Conservation (phyloP, 92 coral and sea anemone genomes). For the Phenganax stokvisi region DNA sequence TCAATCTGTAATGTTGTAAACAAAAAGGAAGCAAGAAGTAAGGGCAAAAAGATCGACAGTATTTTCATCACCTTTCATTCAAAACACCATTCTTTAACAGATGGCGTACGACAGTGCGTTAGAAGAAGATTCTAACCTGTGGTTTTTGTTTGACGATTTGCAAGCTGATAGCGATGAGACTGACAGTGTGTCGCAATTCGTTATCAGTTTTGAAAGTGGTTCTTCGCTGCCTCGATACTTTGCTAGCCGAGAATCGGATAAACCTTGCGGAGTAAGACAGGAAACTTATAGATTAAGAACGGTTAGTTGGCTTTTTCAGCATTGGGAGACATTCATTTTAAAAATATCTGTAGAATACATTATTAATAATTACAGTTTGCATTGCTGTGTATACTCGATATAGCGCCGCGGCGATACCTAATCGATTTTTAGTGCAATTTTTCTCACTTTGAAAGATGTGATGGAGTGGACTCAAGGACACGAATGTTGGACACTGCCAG, state of each 20-base stretch:
- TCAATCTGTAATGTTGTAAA: no score
- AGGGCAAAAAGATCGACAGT: background rate
- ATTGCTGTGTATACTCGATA: no score
- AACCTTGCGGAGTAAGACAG: background rate
- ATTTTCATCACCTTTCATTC: background rate
- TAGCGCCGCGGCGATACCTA: background rate
- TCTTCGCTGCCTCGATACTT: conserved; percentile 8
- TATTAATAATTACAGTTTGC: background rate
- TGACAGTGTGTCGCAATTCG: conserved; percentile 12
- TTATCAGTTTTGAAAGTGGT: conserved; percentile 16
- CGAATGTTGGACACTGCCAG: no score
- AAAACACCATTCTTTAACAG: background rate
- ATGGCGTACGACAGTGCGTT: conserved; percentile 27
- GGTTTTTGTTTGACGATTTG: conserved; percentile 3
- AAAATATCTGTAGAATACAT: background rate
- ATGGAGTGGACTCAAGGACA: no score
- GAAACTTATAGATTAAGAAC: conserved; percentile 3
- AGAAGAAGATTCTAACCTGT: conserved; percentile 1
- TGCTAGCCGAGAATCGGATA: background rate
- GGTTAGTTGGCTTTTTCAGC: background rate
- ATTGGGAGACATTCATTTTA: background rate
- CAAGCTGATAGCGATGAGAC: conserved; percentile 13
- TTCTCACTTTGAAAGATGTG: no score
- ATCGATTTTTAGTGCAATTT: background rate
- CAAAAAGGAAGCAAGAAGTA: background rate